Evolutionary conservation across 2,888 invertebrate species (phyloP).

Genomic region (Phragmatobia fuliginosa): DNA sequence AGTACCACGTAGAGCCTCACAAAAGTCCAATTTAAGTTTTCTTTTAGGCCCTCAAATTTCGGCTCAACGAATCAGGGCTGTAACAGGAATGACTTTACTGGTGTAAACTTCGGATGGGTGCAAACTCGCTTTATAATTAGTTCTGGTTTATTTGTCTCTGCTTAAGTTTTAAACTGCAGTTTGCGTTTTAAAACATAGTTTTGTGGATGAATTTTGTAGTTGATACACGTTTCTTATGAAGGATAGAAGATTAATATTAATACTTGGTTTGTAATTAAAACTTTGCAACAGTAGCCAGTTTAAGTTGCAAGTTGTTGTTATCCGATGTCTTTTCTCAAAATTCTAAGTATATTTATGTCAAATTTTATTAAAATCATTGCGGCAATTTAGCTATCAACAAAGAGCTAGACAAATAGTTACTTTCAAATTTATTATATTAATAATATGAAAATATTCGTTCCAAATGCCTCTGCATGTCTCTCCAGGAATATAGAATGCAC

Average conservation of each 20-base stretch:
- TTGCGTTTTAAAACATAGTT: conserved; percentile 45
- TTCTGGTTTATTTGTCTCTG: conserved; percentile 19
- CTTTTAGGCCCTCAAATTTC: conserved; percentile 65
- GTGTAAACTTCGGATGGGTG: conserved; percentile 31
- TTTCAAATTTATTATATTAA: no score
- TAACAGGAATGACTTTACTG: conserved; percentile 36
- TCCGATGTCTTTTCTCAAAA: no score
- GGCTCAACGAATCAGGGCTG: conserved; percentile 49
- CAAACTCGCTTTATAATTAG: conserved; percentile 38
- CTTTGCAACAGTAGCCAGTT: no score
- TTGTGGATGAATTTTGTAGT: conserved; percentile 17
- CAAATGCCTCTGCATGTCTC: no score
- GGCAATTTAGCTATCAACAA: no score
- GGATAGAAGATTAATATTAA: not conserved
- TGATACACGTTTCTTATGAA: not conserved
- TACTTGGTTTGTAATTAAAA: not conserved
- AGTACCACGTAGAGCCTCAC: conserved; percentile 56
- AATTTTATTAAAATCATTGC: no score
- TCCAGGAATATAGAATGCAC: no score
- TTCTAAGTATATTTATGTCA: no score
- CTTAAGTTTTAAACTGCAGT: conserved; percentile 8
- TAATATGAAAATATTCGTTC: no score
- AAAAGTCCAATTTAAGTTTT: conserved; percentile 73
- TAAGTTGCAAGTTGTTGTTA: no score
- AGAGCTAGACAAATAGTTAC: no score